phyloP scores from a whole-genome alignment of 2,113 vertebrate genomes.

The Halcyon senegalensis region DNA sequence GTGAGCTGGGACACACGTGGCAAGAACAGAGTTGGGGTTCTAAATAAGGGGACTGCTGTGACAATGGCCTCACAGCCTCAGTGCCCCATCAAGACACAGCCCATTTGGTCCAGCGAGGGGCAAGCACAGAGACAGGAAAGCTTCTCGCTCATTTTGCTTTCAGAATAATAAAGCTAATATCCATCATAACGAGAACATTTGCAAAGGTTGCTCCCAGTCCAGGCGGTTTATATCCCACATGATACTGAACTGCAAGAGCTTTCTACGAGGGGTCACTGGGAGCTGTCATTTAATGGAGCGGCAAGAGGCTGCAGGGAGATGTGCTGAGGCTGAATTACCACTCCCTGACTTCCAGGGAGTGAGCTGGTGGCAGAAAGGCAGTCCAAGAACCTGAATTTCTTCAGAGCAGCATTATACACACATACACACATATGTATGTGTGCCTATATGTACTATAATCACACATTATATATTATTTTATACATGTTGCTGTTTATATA shows the following conservation, averaged over 20 bases:
- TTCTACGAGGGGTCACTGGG: accelerated
- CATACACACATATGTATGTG: neutral
- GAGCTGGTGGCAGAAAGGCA: neutral
- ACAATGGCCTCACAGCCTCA: accelerated
- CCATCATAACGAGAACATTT: neutral
- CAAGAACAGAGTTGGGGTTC: neutral
- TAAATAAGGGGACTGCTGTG: neutral
- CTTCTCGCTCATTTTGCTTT: neutral
- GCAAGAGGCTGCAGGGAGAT: neutral
- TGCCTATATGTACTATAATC: neutral
- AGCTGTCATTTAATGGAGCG: neutral
- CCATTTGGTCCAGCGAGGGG: neutral
- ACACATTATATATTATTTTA: no score
- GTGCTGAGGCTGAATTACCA: neutral
- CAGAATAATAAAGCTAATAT: neutral
- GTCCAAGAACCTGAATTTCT: neutral
- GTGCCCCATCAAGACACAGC: neutral
- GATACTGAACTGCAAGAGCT: neutral
- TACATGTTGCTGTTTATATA: neutral
- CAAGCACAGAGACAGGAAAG: neutral
- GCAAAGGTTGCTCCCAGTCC: neutral
- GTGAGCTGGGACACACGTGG: neutral
- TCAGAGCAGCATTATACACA: neutral
- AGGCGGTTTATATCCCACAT: neutral
- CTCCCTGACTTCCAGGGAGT: neutral